Base-by-base conservation (phyloP, 35 echinoderm and acorn worm genomes). In the Patiria miniata region DNA sequence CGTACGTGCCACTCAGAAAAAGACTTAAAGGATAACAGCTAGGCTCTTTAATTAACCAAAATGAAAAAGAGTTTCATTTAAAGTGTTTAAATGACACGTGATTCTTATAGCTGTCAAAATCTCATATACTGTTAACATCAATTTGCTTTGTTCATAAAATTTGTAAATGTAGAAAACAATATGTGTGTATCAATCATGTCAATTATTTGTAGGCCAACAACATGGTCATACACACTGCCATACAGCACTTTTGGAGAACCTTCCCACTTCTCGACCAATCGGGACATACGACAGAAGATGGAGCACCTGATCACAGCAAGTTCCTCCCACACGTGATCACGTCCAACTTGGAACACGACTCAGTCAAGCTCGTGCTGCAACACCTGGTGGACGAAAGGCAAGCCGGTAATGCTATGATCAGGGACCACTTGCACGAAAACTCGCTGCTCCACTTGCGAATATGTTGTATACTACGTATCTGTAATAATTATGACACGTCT, bases 271-370 rank as follows among this genome's bases (percentile, higher is more conserved):
- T 23, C 4, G 65, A 73, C 37, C 52, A 39, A 17, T 8, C 33
- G 9, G 78, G 26, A 30, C 36, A 29, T 33, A 34, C 7, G 16
- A 69, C 14, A 32, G 52, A 18, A 29, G 78, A 33, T n/a, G 39
- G 28, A 21, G 30, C 39, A 39, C 16, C 28, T 23, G 17, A 54
- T 6, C 42, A 51, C 3, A 8, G 33, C 16, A 80, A 7, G 40
- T 5, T 17, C 36, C 84, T 36, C 17, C 88, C 93, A 29, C 93
- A 95, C 40, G 83, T 95, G 33, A 87, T 95, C 37, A 95, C 93
- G 44, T 87, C 93, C 28, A 95, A 95, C 68, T 37, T 95, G 15
- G 93, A 95, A 39, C 93, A 95, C 79, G 93, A 95, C 57, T 95
- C 93, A 8, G 61, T 95, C 56, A 91, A 87, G 51, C 61, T 91